A percentile compares a stretch with the other conserved stretches of the same genome.
Conservation (phyloP, 2,888 invertebrate genomes). For the Rhyacophila evoluta region DNA sequence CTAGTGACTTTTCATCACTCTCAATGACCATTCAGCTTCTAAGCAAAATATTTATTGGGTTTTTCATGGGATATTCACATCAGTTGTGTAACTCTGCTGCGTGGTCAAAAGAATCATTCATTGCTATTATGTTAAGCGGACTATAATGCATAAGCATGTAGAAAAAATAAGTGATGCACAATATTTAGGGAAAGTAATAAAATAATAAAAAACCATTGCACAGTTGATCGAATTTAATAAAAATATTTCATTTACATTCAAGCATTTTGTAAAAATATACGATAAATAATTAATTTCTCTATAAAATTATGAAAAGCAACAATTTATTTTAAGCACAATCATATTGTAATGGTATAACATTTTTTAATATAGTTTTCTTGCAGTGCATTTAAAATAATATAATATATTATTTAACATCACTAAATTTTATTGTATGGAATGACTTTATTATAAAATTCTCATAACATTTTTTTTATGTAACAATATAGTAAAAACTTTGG, state of each 20-base stretch:
- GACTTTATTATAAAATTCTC: slow-evolving; percentile 19
- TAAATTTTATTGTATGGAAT: slow-evolving; percentile 13
- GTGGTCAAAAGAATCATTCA: too few relatives aligned
- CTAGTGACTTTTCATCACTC: too few relatives aligned
- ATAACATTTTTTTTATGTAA: background rate
- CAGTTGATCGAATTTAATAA: background rate
- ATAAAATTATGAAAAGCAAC: background rate
- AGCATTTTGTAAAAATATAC: slow-evolving; percentile 7
- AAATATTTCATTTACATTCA: slow-evolving; percentile 18
- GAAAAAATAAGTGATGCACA: too few relatives aligned
- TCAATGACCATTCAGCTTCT: too few relatives aligned
- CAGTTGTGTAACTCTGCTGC: too few relatives aligned
- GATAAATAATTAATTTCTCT: background rate
- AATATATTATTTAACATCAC: background rate
- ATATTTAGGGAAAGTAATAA: too few relatives aligned
- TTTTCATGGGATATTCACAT: too few relatives aligned
- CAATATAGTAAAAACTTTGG: slow-evolving; percentile 12
- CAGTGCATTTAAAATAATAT: background rate
- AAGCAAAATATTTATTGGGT: too few relatives aligned
- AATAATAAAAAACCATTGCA: background rate
- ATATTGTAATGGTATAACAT: background rate
- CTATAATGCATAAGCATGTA: too few relatives aligned
- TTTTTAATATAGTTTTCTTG: background rate
- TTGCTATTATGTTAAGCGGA: too few relatives aligned
- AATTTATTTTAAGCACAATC: background rate